Evolutionary conservation across 2,113 vertebrate species (phyloP), one percentile per base, ranked within the genome.

Genomic region (Rhabdornis inornatus): DNA sequence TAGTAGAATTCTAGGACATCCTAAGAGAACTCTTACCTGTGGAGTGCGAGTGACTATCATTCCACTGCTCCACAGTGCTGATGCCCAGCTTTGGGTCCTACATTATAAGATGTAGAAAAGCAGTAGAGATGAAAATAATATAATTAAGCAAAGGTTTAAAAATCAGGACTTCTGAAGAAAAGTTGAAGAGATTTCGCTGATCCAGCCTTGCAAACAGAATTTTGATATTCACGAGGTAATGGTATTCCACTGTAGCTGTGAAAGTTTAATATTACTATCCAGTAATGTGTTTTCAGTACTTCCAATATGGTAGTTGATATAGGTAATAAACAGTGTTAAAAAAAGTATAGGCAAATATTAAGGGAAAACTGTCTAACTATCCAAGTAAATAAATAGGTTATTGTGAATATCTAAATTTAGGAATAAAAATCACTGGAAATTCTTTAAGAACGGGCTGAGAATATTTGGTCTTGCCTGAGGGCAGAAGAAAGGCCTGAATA

Each of bases 11-110:
- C 55, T 63, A 30, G 33, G 15, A 28, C 14, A 33, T 18, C 22
- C 7, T 42, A 31, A 22, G 13, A 49, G 1, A 4, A 12, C 5
- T 45, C 3, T 5, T 68, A 12, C 10, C 20, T 55, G 3, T 30
- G n/a, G 18, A 64, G 6, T 33, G 42, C 0, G 0, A 21, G 12
- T 47, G 23, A 57, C 17, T 37, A 19, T 35, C 61, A 17, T 42
- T 35, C 12, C 21, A 55, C 9, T 49, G 20, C 5, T 35, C 25
- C 55, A 2, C 7, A 39, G 31, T 39, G 47, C 37, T 25, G 12
- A 57, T 59, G 28, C 50, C 31, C 47, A 86, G 2, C 23, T 89
- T 76, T 72, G 13, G 2, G 2, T 55, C 21, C 13, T 64, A 8
- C 3, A 30, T 24, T 49, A 20, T 10, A 68, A 22, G 13, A 66